phyloP scores from a whole-genome alignment of 2,888 invertebrate genomes.

The Luperina testacea region DNA sequence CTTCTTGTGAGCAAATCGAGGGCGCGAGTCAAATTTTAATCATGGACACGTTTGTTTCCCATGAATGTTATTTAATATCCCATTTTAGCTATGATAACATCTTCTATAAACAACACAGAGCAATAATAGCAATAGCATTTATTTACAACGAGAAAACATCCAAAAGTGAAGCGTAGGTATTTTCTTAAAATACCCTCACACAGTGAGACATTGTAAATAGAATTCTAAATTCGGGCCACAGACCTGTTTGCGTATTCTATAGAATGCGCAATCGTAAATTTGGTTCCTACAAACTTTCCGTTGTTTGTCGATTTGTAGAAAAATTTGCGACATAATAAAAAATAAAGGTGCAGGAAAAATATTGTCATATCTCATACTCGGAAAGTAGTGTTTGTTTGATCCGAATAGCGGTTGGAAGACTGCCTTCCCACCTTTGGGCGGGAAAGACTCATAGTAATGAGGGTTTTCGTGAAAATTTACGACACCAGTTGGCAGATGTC shows the following conservation, averaged over 20 bases:
- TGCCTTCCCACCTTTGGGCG: no score
- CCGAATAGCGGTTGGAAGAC: no score
- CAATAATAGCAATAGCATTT: slow-evolving; percentile 18
- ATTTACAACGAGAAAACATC: slow-evolving; percentile 1
- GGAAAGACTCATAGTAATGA: no score
- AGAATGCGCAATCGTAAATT: slow-evolving; percentile 32
- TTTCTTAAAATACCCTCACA: slow-evolving; percentile 35
- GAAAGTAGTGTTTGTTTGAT: no score
- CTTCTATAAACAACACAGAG: background rate
- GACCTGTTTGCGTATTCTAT: slow-evolving; percentile 50
- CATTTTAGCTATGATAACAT: background rate
- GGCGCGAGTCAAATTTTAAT: background rate
- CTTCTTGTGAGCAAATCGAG: background rate
- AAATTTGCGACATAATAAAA: slow-evolving; percentile 32
- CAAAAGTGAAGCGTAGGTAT: slow-evolving; percentile 24
- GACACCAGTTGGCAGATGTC: no score
- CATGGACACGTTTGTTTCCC: background rate
- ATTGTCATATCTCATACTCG: no score
- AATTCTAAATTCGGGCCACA: slow-evolving; percentile 56
- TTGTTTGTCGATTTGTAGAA: slow-evolving; percentile 21
- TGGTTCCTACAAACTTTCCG: slow-evolving; percentile 29
- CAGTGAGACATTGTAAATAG: slow-evolving; percentile 47
- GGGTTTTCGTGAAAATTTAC: no score
- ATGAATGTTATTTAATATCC: background rate
- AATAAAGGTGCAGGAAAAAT: background rate